These are phyloP conservation scores for Embiotoca jacksoni DNA, from an alignment of 2,113 vertebrate species.

Conservation along the genomic window DNA sequence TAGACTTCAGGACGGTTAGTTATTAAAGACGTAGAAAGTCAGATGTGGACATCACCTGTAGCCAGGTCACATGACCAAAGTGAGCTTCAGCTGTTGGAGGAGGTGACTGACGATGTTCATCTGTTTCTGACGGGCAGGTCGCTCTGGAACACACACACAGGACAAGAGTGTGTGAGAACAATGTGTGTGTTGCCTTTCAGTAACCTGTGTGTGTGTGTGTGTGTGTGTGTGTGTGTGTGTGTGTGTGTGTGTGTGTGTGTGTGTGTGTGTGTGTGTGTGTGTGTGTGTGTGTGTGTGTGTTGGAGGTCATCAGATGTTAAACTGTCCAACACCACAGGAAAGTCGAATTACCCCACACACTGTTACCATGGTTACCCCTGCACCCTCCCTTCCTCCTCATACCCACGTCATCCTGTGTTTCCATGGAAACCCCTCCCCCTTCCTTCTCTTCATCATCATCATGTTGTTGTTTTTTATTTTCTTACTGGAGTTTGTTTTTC, in stretches of 20 bases:
- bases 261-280: constrained; percentile 24
- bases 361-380: constrained; percentile 62
- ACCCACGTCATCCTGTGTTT: constrained; percentile 25
- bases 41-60: no score
- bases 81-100: no score
- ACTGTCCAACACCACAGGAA: constrained; percentile 57
- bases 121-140: neutral
- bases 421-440: constrained; percentile 51
- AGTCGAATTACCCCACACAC: constrained; percentile 45
- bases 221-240: neutral
- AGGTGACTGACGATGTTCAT: no score
- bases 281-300: constrained; percentile 26
- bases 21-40: no score
- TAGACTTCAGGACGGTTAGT: no score
- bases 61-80: neutral
- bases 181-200: neutral
- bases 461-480: constrained; percentile 62
- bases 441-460: constrained; percentile 13
- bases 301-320: constrained; percentile 53
- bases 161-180: neutral
- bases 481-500: constrained; percentile 57
- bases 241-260: constrained; percentile 19
- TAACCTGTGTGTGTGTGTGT: neutral
- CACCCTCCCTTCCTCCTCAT: constrained; percentile 12
- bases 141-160: constrained; percentile 60